These are phyloP conservation scores for Micrasema longulum DNA, from an alignment of 1,140 invertebrate species.

Conservation along the genomic window DNA sequence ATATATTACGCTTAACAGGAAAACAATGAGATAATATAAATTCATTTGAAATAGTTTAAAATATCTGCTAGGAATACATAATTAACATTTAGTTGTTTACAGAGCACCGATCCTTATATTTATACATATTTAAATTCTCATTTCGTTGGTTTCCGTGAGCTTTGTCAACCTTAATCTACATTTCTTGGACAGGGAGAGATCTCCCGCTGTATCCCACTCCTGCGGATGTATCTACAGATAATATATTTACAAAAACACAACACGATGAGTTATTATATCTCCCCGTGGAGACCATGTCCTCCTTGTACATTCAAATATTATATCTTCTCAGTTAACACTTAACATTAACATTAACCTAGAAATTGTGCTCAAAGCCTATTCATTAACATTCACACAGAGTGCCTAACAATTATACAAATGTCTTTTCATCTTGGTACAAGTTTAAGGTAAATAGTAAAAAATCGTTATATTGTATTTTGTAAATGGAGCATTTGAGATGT, in stretches of 20 bases:
- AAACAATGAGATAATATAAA: slow-evolving; percentile 38
- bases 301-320: slow-evolving; percentile 8
- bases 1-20: slow-evolving; percentile 33
- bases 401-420: slow-evolving; percentile 32
- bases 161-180: slow-evolving; percentile 16
- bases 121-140: slow-evolving; percentile 45
- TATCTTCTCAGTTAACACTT: slow-evolving; percentile 29
- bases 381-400: slow-evolving; percentile 24
- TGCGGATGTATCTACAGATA: slow-evolving; percentile 12
- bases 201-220: background rate
- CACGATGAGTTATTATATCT: slow-evolving; percentile 47
- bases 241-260: slow-evolving; percentile 51
- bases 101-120: slow-evolving; percentile 48
- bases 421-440: slow-evolving; percentile 19
- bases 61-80: slow-evolving; percentile 37
- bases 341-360: slow-evolving; percentile 34
- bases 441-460: background rate
- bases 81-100: slow-evolving; percentile 40
- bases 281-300: background rate
- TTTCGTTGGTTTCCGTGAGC: slow-evolving; percentile 46
- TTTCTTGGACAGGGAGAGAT: slow-evolving; percentile 6
- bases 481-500: background rate
- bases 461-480: no score
- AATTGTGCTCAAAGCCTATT: slow-evolving; percentile 38
- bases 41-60: slow-evolving; percentile 35